phyloP scores from a whole-genome alignment of 2,797 vertebrate species.

The Pagetopsis macropterus region DNA sequence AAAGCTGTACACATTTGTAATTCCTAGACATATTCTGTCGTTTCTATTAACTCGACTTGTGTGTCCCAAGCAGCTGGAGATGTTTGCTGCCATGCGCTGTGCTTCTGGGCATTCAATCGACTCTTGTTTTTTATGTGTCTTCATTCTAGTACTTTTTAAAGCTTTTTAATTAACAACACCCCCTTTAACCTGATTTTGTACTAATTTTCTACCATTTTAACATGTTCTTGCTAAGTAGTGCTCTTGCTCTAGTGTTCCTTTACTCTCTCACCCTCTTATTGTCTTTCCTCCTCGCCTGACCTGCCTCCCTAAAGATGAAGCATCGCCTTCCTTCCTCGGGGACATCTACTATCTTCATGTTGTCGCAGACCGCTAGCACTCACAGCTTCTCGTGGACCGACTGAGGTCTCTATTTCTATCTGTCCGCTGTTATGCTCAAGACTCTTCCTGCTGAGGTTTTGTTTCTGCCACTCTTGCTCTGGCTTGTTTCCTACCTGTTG shows the following conservation, averaged over 20 bases:
- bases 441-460: slow-evolving; percentile 49
- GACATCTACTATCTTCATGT: slow-evolving; percentile 99
- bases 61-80: slow-evolving; percentile 42
- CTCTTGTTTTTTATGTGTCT: background rate
- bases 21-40: slow-evolving; percentile 10
- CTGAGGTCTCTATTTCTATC: slow-evolving; percentile 91
- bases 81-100: slow-evolving; percentile 13
- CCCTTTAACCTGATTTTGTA: background rate
- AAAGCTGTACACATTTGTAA: too few species aligned
- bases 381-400: slow-evolving; percentile 99
- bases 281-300: slow-evolving; percentile 66
- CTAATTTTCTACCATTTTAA: slow-evolving; percentile 15
- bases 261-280: slow-evolving; percentile 60
- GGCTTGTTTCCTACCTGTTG: slow-evolving; percentile 68
- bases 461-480: slow-evolving; percentile 64
- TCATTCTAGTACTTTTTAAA: too few species aligned
- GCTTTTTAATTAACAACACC: background rate
- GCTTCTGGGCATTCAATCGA: background rate
- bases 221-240: slow-evolving; percentile 29
- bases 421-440: slow-evolving; percentile 51
- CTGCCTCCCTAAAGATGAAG: slow-evolving; percentile 89
- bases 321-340: slow-evolving; percentile 98
- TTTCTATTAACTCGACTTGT: slow-evolving; percentile 10
- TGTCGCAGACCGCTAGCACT: slow-evolving; percentile 99
- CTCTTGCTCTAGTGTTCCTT: slow-evolving; percentile 32